These are phyloP conservation scores for Zelostemma sp. DNA, from an alignment of 1,140 invertebrate species.

Conservation along the genomic window DNA sequence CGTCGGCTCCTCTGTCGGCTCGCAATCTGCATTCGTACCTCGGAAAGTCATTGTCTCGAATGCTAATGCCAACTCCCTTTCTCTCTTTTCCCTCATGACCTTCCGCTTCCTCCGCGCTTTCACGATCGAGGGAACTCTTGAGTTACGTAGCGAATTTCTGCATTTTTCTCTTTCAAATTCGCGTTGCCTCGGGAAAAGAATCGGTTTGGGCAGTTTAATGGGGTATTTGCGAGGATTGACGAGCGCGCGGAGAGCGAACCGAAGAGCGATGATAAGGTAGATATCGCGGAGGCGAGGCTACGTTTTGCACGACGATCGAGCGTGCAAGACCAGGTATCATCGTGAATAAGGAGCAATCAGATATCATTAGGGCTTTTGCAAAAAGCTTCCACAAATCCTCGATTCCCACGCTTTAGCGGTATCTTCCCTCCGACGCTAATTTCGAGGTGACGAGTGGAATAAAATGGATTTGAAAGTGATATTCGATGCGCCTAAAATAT, in stretches of 20 bases:
- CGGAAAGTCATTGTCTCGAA: conserved; percentile 43
- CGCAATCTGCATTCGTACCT: conserved; percentile 45
- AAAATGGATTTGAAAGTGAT: neutral
- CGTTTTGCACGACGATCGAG: conserved; percentile 51
- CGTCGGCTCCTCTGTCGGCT: conserved; percentile 29
- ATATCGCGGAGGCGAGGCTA: conserved; percentile 53
- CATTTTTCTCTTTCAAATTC: neutral
- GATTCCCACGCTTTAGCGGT: conserved; percentile 54
- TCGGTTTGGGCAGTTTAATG: conserved; percentile 14
- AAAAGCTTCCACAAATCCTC: conserved; percentile 56
- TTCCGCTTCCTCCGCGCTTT: no score
- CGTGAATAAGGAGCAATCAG: conserved; percentile 66
- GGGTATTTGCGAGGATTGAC: conserved; percentile 42
- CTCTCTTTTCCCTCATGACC: conserved; percentile 7
- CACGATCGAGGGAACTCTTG: no score
- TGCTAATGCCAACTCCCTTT: conserved; percentile 37
- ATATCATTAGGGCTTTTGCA: conserved; percentile 67
- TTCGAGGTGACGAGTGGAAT: no score
- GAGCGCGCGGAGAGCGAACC: conserved; percentile 32
- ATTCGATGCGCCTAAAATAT: neutral
- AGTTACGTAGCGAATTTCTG: neutral
- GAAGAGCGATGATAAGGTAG: conserved; percentile 51
- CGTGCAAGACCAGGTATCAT: conserved; percentile 60
- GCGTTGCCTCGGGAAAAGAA: neutral
- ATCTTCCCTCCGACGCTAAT: conserved; percentile 23